Conservation (phyloP, 2,888 invertebrate genomes). For the Macroteleia sp. region DNA sequence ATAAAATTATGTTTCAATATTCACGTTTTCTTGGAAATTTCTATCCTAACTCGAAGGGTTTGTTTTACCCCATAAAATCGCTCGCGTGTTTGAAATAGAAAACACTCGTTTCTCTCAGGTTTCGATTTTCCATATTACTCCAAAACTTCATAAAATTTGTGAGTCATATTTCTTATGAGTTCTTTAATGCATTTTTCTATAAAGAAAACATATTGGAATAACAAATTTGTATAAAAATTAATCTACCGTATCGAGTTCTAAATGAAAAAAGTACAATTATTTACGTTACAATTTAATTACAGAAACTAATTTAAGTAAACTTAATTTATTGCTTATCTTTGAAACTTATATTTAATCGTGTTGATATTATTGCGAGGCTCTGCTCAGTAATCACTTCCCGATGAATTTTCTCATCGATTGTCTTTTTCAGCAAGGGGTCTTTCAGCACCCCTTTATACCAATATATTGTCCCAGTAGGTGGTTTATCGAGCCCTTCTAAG, state of each 20-base stretch:
- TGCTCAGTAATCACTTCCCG: conserved; percentile 17
- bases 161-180: conserved; percentile 13
- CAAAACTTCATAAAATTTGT: conserved; percentile 27
- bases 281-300: background rate
- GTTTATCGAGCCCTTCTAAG: conserved; percentile 67
- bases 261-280: too few species aligned
- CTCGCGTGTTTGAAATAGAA: conserved; percentile 30
- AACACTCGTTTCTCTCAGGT: conserved; percentile 15
- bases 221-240: conserved; percentile 1
- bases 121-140: conserved; percentile 34
- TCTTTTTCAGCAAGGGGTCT: conserved; percentile 19
- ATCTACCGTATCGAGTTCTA: background rate
- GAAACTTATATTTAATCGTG: conserved; percentile 2
- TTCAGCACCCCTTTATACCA: background rate
- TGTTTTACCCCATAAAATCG: conserved; percentile 39
- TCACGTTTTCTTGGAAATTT: conserved; percentile 13
- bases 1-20: conserved; percentile 28
- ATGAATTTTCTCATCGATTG: conserved; percentile 33
- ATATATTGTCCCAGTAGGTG: conserved; percentile 52
- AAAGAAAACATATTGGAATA: background rate
- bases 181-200: conserved; percentile 9
- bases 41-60: conserved; percentile 9
- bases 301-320: background rate
- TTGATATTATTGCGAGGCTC: conserved; percentile 16
- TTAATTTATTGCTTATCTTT: conserved; percentile 1